These are phyloP conservation scores for Neopipo cinnamomea DNA, from an alignment of 2,113 vertebrate species.

Conservation along the genomic window DNA sequence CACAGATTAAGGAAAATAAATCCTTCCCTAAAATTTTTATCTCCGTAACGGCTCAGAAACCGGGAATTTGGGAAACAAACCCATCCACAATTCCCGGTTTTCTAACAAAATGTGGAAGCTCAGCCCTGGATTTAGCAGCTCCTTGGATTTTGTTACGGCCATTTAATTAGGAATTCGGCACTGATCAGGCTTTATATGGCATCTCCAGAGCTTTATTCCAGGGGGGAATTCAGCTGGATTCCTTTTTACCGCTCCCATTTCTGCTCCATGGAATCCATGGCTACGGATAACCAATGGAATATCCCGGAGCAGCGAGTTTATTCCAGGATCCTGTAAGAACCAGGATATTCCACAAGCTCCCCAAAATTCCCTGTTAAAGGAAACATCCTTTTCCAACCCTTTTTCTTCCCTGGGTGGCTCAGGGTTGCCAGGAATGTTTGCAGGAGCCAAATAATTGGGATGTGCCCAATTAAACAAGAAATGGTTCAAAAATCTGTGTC, in stretches of 20 bases:
- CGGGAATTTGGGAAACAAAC: background rate
- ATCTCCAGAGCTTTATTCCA: background rate
- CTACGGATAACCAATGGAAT: background rate
- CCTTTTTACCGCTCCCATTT: background rate
- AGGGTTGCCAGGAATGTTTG: background rate
- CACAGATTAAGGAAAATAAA: background rate
- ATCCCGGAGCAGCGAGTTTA: accelerated
- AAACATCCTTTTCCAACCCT: background rate
- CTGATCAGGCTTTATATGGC: background rate
- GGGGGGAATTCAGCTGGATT: background rate
- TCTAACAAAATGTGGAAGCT: background rate
- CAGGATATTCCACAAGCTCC: background rate
- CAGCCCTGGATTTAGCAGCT: slow-evolving; percentile 5
- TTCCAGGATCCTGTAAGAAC: background rate
- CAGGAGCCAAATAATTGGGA: background rate
- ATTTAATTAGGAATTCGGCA: slow-evolving; percentile 61
- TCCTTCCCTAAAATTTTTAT: background rate
- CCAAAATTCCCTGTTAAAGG: accelerated
- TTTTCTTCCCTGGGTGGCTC: background rate
- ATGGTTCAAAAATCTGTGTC: background rate
- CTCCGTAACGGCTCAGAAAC: background rate
- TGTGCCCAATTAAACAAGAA: background rate
- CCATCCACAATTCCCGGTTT: background rate
- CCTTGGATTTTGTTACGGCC: slow-evolving; percentile 28
- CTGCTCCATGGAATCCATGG: accelerated